Evolutionary conservation across 2,113 vertebrate species (phyloP).

Genomic region (Apistogramma diplotaenia): DNA sequence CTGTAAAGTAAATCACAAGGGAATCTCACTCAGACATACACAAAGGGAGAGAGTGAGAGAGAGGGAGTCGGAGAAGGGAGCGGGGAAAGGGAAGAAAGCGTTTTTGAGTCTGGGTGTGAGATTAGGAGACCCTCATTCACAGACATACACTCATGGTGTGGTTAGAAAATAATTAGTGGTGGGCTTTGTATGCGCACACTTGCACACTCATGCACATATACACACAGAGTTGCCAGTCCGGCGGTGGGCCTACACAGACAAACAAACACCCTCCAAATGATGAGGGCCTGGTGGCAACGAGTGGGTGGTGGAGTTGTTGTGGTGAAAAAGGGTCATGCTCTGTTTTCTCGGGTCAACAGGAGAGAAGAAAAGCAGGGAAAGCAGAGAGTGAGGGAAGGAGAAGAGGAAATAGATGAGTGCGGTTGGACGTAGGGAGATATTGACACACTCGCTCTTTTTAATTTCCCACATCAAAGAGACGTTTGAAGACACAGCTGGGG

Average conservation of each 20-base stretch:
- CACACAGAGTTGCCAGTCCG: constrained; percentile 58
- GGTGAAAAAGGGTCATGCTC: constrained; percentile 60
- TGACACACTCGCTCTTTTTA: constrained; percentile 81
- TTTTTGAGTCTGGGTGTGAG: constrained; percentile 63
- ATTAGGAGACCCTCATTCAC: constrained; percentile 73
- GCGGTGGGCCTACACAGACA: constrained; percentile 63
- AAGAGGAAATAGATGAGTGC: constrained; percentile 77
- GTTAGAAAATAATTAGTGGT: constrained; percentile 72
- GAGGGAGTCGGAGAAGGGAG: not conserved
- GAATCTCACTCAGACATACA: constrained; percentile 18
- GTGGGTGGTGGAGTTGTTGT: constrained; percentile 59
- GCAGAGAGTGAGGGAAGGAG: constrained; percentile 51
- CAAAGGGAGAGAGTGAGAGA: constrained; percentile 3
- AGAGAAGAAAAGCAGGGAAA: constrained; percentile 51
- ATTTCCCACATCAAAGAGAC: constrained; percentile 82
- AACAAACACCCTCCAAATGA: constrained; percentile 58
- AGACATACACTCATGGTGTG: constrained; percentile 74
- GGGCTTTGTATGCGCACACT: constrained; percentile 48
- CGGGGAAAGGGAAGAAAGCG: constrained; percentile 37
- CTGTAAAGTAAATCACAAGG: constrained; percentile 30
- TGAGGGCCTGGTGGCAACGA: constrained; percentile 51
- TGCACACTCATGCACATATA: constrained; percentile 49
- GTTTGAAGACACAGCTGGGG: constrained; percentile 86
- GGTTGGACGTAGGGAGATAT: constrained; percentile 78
- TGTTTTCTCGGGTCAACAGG: constrained; percentile 68